Base-by-base conservation (phyloP, 1,140 invertebrate genomes). In the Steinernema feltiae region DNA sequence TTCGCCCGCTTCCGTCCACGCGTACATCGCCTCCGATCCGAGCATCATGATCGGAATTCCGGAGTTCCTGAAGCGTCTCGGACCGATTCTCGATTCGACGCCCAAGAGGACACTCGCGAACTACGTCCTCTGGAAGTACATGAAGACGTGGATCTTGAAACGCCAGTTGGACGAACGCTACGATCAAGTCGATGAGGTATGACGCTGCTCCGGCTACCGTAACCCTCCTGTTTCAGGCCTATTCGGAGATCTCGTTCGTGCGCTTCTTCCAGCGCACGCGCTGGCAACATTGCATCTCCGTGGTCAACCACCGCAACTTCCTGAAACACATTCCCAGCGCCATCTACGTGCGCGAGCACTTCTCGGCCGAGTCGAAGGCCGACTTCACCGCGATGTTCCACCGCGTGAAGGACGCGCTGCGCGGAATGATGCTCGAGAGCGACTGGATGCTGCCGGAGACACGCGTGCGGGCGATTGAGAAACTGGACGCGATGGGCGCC, bases 361-460 rank as follows among this genome's bases (percentile, higher is more conserved):
- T 89, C 84, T 85, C 88, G 71, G 86, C 86, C 70, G 83, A 85
- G 27, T 87, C 87, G 24, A 89, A 89, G 80, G 81, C 86, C 30
- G 86, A 84, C 69, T 30, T 75, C 21, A 1, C 30, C 32, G 32
- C 76, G 85, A 93, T 94, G 92, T 94, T 94, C 48, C 90, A 91
- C 73, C 92, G 91, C 0, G 92, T 94, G 69, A 87, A 92, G 21
- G 91, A 92, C 78, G 92, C 93, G 1, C 94, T 94, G 83, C 92
- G 92, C 78, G 92, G 94, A 82, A 87, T 93, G 0, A 87, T 94
- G 0, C 89, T 90, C 1, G 92, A 93, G 84, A 93, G 93, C 87
- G 89, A 92, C 77, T 94, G 93, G 93, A 94, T 94, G 93, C 92
- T 94, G 82, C 90, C 92, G 72, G 91, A 92, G 84, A 94, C 93